Percentiles rank a stretch among this genome's conserved stretches.
Conservation (phyloP, 2,113 vertebrate genomes). For the Bos javanicus region DNA sequence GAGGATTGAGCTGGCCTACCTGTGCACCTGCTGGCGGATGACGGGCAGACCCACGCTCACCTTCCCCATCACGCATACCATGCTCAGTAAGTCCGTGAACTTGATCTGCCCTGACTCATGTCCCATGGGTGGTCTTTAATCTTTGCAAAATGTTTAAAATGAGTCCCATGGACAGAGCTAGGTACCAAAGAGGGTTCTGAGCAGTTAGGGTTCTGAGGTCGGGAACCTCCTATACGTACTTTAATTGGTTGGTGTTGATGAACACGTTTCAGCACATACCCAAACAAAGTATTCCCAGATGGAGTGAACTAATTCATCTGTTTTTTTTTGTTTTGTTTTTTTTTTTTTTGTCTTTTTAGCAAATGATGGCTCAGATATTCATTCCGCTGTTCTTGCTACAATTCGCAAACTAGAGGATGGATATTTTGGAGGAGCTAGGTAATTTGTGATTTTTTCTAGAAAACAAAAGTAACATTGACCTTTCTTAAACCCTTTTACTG, state of each 20-base stretch:
- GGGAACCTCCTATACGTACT: not conserved
- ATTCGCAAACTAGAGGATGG: conserved; percentile 96
- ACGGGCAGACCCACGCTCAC: conserved; percentile 95
- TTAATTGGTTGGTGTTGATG: conserved; percentile 29
- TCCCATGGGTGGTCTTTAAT: not conserved
- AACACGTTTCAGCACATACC: not conserved
- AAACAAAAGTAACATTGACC: not conserved
- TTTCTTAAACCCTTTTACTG: conserved; percentile 17
- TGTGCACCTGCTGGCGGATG: conserved; percentile 98
- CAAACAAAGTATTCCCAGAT: not conserved
- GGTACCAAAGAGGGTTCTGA: not conserved
- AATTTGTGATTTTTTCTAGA: conserved; percentile 25
- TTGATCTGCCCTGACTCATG: not conserved
- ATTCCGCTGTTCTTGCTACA: conserved; percentile 92
- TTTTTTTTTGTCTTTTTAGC: conserved; percentile 77
- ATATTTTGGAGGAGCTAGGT: conserved; percentile 98
- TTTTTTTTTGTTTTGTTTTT: not conserved
- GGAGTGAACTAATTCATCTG: conserved; percentile 32
- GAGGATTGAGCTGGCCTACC: conserved; percentile 93
- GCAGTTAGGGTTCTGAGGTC: not conserved
- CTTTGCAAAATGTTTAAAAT: not conserved
- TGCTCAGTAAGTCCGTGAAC: conserved; percentile 86
- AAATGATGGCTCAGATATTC: conserved; percentile 92
- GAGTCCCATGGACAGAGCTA: not conserved
- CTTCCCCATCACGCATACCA: conserved; percentile 94